phyloP scores from a whole-genome alignment of 2,888 invertebrate genomes.

The Pseudococcus viburni region DNA sequence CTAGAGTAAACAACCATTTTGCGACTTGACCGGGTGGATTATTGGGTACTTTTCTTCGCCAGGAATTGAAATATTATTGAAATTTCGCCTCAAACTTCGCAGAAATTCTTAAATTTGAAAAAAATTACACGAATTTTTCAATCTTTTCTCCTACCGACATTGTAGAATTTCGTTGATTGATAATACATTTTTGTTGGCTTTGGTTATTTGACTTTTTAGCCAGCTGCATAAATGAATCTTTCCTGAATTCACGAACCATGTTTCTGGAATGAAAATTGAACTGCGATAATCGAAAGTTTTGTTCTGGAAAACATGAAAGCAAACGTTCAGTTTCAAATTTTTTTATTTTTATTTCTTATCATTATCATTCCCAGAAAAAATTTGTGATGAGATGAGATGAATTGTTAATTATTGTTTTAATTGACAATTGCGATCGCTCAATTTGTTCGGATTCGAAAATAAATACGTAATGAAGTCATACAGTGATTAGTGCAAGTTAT shows the following conservation, averaged over 20 bases:
- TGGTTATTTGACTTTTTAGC: too few relatives aligned
- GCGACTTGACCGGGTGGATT: not conserved
- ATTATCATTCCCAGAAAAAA: not conserved
- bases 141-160: not conserved
- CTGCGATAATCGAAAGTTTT: not conserved
- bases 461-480: not conserved
- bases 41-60: not conserved
- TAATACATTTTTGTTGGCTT: not conserved
- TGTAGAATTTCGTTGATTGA: not conserved
- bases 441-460: not conserved
- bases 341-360: not conserved
- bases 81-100: not conserved
- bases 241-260: not conserved
- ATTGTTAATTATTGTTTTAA: not conserved
- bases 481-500: too few relatives aligned
- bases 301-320: not conserved
- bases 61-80: not conserved
- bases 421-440: not conserved
- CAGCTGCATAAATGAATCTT: not conserved
- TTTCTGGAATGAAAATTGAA: too few relatives aligned
- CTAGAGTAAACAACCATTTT: slow-evolving; percentile 24
- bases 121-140: not conserved
- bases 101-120: not conserved
- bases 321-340: not conserved
- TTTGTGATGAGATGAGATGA: not conserved